Conservation (phyloP, 2,113 vertebrate species). For the Clupea harengus region DNA sequence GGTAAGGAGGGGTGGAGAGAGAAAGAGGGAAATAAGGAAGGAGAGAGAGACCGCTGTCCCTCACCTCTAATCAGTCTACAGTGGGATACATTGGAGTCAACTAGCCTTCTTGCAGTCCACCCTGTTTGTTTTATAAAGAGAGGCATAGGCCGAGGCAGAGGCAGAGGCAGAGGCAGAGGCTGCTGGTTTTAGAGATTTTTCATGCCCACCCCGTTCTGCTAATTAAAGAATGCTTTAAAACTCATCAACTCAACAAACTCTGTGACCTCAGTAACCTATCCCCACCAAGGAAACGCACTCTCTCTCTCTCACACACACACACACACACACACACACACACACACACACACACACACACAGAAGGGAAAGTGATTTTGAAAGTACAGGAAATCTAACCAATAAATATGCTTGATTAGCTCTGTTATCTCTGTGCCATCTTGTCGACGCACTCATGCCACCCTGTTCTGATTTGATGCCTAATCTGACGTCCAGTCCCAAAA, state of each 20-base stretch:
- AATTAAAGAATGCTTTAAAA: not conserved
- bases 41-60: slow-evolving; percentile 2
- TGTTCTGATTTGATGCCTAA: not conserved
- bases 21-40: not conserved
- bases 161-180: not conserved
- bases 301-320: not conserved
- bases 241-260: not conserved
- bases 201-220: not conserved
- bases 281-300: not conserved
- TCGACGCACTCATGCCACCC: not conserved
- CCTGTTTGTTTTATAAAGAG: not conserved
- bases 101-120: not conserved
- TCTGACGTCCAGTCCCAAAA: not conserved
- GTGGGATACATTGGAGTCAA: not conserved
- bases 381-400: not conserved
- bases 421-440: not conserved
- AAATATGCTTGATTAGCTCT: not conserved
- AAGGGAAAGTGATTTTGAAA: not conserved
- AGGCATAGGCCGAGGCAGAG: not conserved
- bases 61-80: not conserved
- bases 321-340: not conserved
- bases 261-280: not conserved
- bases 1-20: not conserved
- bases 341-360: not conserved
- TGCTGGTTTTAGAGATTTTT: not conserved